Evolutionary conservation across 2,888 invertebrate genomes (phyloP).

Genomic region (Crossocerus cetratus): DNA sequence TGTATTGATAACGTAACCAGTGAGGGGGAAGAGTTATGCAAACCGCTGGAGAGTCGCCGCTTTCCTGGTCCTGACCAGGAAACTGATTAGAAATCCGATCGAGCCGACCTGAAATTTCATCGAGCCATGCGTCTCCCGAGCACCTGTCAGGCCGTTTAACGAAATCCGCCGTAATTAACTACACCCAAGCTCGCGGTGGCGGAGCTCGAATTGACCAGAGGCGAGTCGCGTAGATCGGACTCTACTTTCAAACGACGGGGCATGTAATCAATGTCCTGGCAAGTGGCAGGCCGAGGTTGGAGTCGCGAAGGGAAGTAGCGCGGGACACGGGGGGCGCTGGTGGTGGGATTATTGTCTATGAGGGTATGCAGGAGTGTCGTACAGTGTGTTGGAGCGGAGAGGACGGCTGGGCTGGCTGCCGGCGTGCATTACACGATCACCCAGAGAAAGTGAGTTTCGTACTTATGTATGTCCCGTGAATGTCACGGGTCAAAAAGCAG

Average conservation of each 20-base stretch:
- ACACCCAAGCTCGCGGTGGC: constrained; percentile 10
- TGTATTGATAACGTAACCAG: constrained; percentile 6
- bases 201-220: no score
- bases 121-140: constrained; percentile 50
- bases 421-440: constrained; percentile 52
- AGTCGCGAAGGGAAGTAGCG: no score
- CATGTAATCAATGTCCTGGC: no score
- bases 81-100: constrained; percentile 48
- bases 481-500: constrained; percentile 72
- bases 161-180: constrained; percentile 10
- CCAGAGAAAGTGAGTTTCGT: constrained; percentile 72
- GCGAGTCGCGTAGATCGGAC: no score
- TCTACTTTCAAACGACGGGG: no score
- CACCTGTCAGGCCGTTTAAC: no score
- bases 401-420: constrained; percentile 20
- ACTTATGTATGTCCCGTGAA: constrained; percentile 57
- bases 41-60: constrained; percentile 29
- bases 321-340: no score
- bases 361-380: no score
- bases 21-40: constrained; percentile 49
- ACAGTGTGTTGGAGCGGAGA: no score
- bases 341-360: no score
- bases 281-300: no score
- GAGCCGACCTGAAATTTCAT: constrained; percentile 13
- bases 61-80: constrained; percentile 54